These are phyloP conservation scores for Mus spicilegus DNA, from an alignment of 2,113 vertebrate genomes.

Conservation along the genomic window DNA sequence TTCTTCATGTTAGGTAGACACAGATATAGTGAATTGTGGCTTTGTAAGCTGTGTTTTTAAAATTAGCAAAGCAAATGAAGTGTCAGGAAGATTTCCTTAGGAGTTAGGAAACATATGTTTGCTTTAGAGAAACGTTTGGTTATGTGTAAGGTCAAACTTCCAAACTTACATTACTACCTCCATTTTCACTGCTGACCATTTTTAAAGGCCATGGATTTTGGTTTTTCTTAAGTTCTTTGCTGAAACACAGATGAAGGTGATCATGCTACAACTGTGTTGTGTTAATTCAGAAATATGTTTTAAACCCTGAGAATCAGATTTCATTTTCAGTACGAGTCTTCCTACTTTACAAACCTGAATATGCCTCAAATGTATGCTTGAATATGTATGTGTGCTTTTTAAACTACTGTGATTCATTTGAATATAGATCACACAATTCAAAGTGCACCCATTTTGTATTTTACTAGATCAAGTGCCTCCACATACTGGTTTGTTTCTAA, in stretches of 20 bases:
- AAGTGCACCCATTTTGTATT: background rate
- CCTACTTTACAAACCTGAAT: background rate
- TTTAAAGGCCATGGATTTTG: background rate
- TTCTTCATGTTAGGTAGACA: slow-evolving; percentile 59
- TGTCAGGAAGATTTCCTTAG: slow-evolving; percentile 55
- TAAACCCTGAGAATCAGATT: background rate
- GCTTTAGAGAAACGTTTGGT: slow-evolving; percentile 50
- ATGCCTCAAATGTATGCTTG: background rate
- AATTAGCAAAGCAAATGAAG: slow-evolving; percentile 68
- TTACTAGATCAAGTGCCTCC: background rate
- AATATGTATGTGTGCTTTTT: background rate
- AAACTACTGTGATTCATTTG: background rate
- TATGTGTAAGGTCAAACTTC: slow-evolving; percentile 44
- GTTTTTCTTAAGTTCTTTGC: background rate
- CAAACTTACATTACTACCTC: slow-evolving; percentile 21
- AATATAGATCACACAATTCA: slow-evolving; percentile 29
- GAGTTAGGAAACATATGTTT: slow-evolving; percentile 61
- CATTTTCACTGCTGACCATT: background rate
- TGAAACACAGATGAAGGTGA: background rate
- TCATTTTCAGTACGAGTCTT: background rate
- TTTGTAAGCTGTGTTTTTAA: slow-evolving; percentile 74
- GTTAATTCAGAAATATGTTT: background rate
- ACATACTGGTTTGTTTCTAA: background rate
- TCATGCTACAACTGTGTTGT: background rate
- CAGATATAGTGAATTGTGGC: slow-evolving; percentile 60